Evolutionary conservation across 2,797 vertebrate genomes (phyloP), one percentile per base, ranked within the genome.

Genomic region (Typhlichthys subterraneus): DNA sequence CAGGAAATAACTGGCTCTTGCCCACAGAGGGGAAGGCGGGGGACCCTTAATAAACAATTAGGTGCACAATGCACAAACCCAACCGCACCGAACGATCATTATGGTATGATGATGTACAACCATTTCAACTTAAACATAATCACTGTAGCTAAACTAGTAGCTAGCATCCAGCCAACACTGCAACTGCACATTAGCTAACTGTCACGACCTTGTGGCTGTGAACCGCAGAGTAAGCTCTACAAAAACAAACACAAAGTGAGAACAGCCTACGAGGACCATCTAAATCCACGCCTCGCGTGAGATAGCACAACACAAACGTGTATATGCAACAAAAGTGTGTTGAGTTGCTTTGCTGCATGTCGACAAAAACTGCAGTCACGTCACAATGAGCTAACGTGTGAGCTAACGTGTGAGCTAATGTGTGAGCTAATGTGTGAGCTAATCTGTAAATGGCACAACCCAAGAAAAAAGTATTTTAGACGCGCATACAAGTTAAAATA

Each of bases 1-100:
- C 38, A 63, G 48, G 49, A 67, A 38, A 62, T 59, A 67, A 51
- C 59, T 50, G 19, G 3, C 59, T 60, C 33, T 19, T 46, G 46
- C 29, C 59, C 13, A 3, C 12, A 55, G 14, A 8, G 13, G 53
- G 63, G n/a, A 57, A 65, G 19, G 23, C 23, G 23, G 15, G 17
- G 42, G 11, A 29, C 45, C 2, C 4, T 10, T 51, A 46, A 62
- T 52, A 12, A 15, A 6, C 15, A 53, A 15, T 48, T 48, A n/a
- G 12, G n/a, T 12, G 23, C 51, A 53, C 2, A 29, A 5, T 29
- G 51, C 14, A 29, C 17, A 12, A 29, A 33, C 15, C 48, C 56
- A 53, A 55, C 19, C 12, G 47, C 57, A 60, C 19, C 46, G 47
- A 4, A 4, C 33, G 49, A 9, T 38, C 51, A 59, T 57, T 59